phyloP scores from a whole-genome alignment of 2,113 vertebrate species.

The human region GRCh38 chr17:78686001-78686500 shows the following conservation, averaged over 20 bases:
- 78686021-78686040: too few species aligned
- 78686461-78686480: too few species aligned
- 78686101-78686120: not conserved
- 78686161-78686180: too few species aligned
- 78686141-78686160: not conserved
- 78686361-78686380: not conserved
- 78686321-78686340: too few species aligned
- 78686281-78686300: not conserved
- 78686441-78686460: not conserved
- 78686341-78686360: fast-evolving
- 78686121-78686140: too few species aligned
- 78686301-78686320: not conserved
- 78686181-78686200: not conserved
- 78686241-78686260: too few species aligned
- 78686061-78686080: not conserved
- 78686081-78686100: not conserved
- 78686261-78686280: not conserved
- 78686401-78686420: fast-evolving
- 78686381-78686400: not conserved
- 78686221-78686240: not conserved
- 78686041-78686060: not conserved
- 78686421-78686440: not conserved
- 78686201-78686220: not conserved
- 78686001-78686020: not conserved
- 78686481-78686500: not conserved